Base-by-base conservation (phyloP, 2,888 invertebrate species). In the Drosophila lutescens region DNA sequence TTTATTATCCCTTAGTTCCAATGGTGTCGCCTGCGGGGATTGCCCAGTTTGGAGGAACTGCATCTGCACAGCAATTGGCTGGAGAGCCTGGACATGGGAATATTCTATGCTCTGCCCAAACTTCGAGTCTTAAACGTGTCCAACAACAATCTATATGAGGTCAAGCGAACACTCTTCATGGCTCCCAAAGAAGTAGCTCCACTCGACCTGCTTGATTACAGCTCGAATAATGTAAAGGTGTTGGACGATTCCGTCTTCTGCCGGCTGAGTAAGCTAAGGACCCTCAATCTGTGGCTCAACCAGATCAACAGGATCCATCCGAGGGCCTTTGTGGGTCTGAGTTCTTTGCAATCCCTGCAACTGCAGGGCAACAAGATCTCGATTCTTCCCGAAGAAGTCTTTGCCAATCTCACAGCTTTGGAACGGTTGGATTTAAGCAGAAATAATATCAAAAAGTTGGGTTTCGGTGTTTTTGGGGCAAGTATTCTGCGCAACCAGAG, bases 211-310 rank as follows among this genome's bases (percentile, higher is more conserved):
- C 77, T 92, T 9, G 90, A 92, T 63, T 79, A 91, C 9, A 91
- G 85, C 34, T 80, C 82, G 0, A 92, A 91, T 44, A 78, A 91
- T 70, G 80, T 91, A 0, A 67, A 67, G 7, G 40, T 56, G 3
- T 66, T 91, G 15, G 61, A 66, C 0, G 70, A 74, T 4, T 59
- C 66, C 3, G 78, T 85, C 0, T 91, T 92, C 50, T 60, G 69
- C 40, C 59, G 85, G 9, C 62, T 91, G 9, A 36, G 36, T 0
- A 73, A 78, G 5, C 69, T 92, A 0, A 77, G 80, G 63, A 77
- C 63, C 2, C 79, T 92, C 0, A 86, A 91, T 47, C 60, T 92
- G 1, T 86, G 89, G 36, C 65, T 75, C 2, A 92, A 92, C 68
- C 80, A 76, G 15, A 69, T 92, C 4, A 76, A 20, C 4, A 56